These are phyloP conservation scores for Antheraea yamamai DNA, from an alignment of 2,888 invertebrate species.

Conservation along the genomic window DNA sequence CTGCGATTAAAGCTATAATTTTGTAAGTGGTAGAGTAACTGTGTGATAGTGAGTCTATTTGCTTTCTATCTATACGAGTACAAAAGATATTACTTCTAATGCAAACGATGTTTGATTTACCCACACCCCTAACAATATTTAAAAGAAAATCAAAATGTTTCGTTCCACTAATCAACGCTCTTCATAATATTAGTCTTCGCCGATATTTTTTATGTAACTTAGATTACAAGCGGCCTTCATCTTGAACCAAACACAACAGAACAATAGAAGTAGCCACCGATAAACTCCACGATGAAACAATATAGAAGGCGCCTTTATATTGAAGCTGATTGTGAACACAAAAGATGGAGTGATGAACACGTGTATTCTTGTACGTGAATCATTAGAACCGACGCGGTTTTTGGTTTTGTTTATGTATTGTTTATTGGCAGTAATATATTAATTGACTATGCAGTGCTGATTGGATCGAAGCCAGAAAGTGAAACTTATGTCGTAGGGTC, in stretches of 20 bases:
- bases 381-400: constrained; percentile 67
- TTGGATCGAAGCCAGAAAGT: constrained; percentile 63
- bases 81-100: too few relatives aligned
- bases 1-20: too few relatives aligned
- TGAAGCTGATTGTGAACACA: constrained; percentile 56
- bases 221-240: constrained; percentile 35
- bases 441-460: constrained; percentile 58
- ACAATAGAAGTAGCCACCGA: constrained; percentile 29
- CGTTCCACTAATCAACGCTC: too few relatives aligned
- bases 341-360: constrained; percentile 70
- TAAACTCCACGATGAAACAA: constrained; percentile 28
- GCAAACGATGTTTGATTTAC: too few relatives aligned
- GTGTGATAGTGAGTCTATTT: too few relatives aligned
- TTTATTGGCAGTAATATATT: constrained; percentile 61
- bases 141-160: too few relatives aligned
- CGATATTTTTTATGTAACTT: constrained; percentile 8
- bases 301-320: constrained; percentile 34
- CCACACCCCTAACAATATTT: too few relatives aligned
- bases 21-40: too few relatives aligned
- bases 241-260: constrained; percentile 28
- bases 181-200: background rate
- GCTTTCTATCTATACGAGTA: too few relatives aligned
- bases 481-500: constrained; percentile 9
- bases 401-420: constrained; percentile 78
- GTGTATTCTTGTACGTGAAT: constrained; percentile 79